These are phyloP conservation scores for Penaeus monodon DNA, from an alignment of 2,888 invertebrate genomes.

Conservation along the genomic window DNA sequence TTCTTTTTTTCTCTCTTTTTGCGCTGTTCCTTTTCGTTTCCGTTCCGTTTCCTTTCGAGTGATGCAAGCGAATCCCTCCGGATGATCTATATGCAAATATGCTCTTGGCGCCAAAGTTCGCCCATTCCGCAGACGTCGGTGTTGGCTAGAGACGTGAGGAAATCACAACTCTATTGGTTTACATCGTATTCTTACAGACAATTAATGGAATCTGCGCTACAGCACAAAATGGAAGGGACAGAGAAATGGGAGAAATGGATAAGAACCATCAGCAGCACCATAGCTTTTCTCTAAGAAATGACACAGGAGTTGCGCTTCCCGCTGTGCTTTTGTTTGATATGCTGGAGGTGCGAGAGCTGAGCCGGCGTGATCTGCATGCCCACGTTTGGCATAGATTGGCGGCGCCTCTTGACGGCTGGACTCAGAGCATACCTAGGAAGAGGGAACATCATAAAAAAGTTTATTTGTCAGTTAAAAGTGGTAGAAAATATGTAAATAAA, in stretches of 20 bases:
- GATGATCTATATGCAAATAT: too few species aligned
- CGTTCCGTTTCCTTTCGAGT: too few species aligned
- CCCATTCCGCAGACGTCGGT: too few species aligned
- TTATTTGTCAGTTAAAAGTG: background rate
- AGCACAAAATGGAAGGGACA: background rate
- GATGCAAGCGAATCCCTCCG: too few species aligned
- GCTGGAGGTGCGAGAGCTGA: slow-evolving; percentile 60
- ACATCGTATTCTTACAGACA: too few species aligned
- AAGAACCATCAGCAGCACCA: background rate
- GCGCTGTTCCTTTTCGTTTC: background rate
- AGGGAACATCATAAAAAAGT: background rate
- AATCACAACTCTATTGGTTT: too few species aligned
- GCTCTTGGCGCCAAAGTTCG: too few species aligned
- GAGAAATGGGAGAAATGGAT: background rate
- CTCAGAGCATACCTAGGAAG: slow-evolving; percentile 60
- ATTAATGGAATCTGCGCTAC: too few species aligned
- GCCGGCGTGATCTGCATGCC: slow-evolving; percentile 60
- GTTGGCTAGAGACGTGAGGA: too few species aligned
- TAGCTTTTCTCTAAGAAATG: slow-evolving; percentile 31
- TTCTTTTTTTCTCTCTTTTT: background rate
- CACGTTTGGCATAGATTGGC: slow-evolving; percentile 63
- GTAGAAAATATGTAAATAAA: background rate
- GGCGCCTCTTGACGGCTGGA: slow-evolving; percentile 62
- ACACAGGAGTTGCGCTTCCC: slow-evolving; percentile 61
- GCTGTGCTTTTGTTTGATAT: slow-evolving; percentile 56